Percentiles rank a stretch among this genome's conserved stretches.
These are phyloP conservation scores for Meghimatium bilineatum DNA, from an alignment of 2,888 invertebrate species.

Conservation along the genomic window DNA sequence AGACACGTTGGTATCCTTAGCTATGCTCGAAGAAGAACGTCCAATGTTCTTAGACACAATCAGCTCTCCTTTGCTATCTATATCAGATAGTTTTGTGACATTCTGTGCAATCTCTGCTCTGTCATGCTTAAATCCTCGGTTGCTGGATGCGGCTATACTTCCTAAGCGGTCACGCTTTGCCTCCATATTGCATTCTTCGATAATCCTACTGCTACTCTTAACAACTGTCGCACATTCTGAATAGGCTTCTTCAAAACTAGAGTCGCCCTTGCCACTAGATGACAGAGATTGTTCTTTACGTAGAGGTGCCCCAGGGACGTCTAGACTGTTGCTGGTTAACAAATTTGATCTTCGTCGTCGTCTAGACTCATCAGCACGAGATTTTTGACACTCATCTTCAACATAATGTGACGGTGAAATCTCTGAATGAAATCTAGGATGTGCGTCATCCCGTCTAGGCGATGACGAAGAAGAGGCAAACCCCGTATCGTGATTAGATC, in stretches of 20 bases:
- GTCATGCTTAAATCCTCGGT: background rate
- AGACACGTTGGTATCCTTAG: slow-evolving; percentile 14
- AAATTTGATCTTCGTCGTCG: background rate
- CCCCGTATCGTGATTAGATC: slow-evolving; percentile 41
- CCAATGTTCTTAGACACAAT: background rate
- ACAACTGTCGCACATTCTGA: background rate
- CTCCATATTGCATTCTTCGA: background rate
- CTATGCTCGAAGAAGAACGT: slow-evolving; percentile 11
- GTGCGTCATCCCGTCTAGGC: slow-evolving; percentile 39
- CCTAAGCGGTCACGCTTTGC: background rate
- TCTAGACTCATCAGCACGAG: slow-evolving; percentile 10
- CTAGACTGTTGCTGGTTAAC: slow-evolving; percentile 8
- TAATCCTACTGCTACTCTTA: background rate
- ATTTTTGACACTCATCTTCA: background rate
- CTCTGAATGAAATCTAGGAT: slow-evolving; percentile 15
- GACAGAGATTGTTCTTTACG: slow-evolving; percentile 36
- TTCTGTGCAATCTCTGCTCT: background rate
- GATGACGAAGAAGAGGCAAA: slow-evolving; percentile 41
- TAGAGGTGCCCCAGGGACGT: slow-evolving; percentile 10
- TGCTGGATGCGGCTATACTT: background rate
- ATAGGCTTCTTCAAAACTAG: slow-evolving; percentile 37
- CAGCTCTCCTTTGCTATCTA: background rate
- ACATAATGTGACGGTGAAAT: slow-evolving; percentile 16
- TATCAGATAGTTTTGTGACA: background rate
- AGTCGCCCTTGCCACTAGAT: slow-evolving; percentile 38